Percentiles rank a stretch among this genome's conserved stretches.
Evolutionary conservation across 2,113 vertebrate genomes (phyloP).

Genomic region (Panthera tigris): DNA sequence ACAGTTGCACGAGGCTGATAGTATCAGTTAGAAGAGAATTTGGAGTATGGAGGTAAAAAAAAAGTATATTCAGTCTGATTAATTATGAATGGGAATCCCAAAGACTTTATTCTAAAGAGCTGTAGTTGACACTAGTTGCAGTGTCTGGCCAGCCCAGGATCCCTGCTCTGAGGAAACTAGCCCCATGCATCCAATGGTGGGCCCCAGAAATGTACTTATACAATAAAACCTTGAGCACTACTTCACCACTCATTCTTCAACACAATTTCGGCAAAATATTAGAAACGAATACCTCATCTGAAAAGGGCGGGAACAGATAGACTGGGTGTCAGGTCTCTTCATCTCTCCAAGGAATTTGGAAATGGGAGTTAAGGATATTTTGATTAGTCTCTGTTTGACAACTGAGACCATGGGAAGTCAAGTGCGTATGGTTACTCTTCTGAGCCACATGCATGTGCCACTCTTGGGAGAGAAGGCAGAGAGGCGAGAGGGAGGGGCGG

Average conservation of each 20-base stretch:
- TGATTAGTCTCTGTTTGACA: background rate
- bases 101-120: background rate
- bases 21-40: background rate
- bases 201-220: background rate
- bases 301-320: background rate
- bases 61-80: background rate
- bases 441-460: background rate
- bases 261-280: background rate
- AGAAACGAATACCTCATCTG: background rate
- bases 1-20: background rate
- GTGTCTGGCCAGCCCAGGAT: background rate
- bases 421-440: background rate
- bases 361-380: background rate
- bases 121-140: background rate
- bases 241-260: background rate
- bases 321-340: background rate
- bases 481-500: rapidly evolving
- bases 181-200: rapidly evolving
- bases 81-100: background rate
- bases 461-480: background rate
- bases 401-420: background rate
- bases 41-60: background rate
- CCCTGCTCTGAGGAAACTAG: background rate
- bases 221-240: background rate
- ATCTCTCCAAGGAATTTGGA: background rate